phyloP scores from a whole-genome alignment of 1,140 invertebrate genomes.

The Aricia agestis region DNA sequence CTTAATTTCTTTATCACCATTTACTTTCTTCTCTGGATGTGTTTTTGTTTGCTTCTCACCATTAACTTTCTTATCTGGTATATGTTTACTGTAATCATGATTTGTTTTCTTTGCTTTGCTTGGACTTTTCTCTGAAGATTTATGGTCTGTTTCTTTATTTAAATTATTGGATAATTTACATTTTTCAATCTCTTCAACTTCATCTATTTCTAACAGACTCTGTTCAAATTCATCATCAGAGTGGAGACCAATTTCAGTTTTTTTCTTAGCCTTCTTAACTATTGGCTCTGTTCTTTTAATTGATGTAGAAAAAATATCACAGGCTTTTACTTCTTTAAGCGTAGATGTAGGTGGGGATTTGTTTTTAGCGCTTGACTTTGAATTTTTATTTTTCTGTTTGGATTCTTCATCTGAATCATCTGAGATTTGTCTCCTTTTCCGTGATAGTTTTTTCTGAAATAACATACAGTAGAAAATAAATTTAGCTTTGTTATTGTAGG shows the following conservation, averaged over 20 bases:
- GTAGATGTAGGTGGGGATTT: constrained; percentile 25
- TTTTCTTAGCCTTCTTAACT: constrained; percentile 58
- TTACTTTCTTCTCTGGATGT: constrained; percentile 26
- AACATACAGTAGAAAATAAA: not conserved
- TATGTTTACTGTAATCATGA: not conserved
- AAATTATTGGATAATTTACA: constrained; percentile 22
- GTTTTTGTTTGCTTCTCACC: constrained; percentile 26
- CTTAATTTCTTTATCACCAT: not conserved
- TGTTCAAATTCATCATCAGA: constrained; percentile 83
- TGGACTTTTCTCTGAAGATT: constrained; percentile 21
- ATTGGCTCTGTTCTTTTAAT: constrained; percentile 65
- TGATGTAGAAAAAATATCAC: constrained; percentile 58
- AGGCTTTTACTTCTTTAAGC: constrained; percentile 57
- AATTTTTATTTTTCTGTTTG: constrained; percentile 50
- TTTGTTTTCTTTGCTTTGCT: constrained; percentile 21
- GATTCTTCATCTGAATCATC: constrained; percentile 65
- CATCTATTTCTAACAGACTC: constrained; percentile 80
- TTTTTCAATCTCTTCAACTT: constrained; percentile 28
- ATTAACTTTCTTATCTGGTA: constrained; percentile 17
- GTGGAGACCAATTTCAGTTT: constrained; percentile 77
- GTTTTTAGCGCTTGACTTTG: constrained; percentile 31
- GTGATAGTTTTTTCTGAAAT: constrained; percentile 51
- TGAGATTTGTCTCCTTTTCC: constrained; percentile 47
- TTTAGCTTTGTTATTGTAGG: not conserved
- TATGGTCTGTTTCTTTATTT: constrained; percentile 15